Evolutionary conservation across 2,113 vertebrate species (phyloP).

Genomic region (Motacilla alba): DNA sequence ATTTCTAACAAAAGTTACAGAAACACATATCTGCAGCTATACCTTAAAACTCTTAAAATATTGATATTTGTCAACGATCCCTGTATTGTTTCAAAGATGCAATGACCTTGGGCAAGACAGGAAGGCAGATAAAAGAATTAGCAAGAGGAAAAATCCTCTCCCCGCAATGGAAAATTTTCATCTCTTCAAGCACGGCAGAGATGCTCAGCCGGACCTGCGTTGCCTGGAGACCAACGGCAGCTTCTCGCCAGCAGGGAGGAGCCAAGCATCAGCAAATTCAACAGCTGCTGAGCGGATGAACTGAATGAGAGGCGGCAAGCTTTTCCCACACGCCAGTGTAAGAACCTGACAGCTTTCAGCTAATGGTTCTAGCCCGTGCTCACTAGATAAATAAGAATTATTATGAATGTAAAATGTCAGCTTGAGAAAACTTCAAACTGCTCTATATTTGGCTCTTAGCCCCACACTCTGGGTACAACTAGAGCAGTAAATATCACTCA

Average conservation of each 20-base stretch:
- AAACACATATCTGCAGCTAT: background rate
- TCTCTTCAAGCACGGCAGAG: constrained; percentile 64
- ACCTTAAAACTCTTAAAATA: background rate
- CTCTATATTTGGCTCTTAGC: background rate
- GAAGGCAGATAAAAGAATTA: constrained; percentile 13
- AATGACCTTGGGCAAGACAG: background rate
- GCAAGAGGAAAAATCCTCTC: constrained; percentile 52
- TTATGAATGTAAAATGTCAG: background rate
- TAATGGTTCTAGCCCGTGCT: background rate
- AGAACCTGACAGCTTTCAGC: background rate
- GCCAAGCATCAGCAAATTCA: constrained; percentile 45
- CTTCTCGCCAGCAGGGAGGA: constrained; percentile 33
- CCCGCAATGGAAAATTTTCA: constrained; percentile 75
- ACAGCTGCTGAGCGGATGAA: constrained; percentile 5
- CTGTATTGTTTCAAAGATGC: background rate
- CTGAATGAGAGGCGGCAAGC: background rate
- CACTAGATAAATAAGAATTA: background rate
- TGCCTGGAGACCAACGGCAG: constrained; percentile 67
- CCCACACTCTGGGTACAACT: background rate
- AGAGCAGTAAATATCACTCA: background rate
- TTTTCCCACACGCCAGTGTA: background rate
- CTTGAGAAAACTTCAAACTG: background rate
- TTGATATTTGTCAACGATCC: background rate
- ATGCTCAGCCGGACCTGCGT: constrained; percentile 51
- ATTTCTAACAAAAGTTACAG: background rate